Conservation (phyloP, 2,113 vertebrate genomes). For the Cairina moschata region DNA sequence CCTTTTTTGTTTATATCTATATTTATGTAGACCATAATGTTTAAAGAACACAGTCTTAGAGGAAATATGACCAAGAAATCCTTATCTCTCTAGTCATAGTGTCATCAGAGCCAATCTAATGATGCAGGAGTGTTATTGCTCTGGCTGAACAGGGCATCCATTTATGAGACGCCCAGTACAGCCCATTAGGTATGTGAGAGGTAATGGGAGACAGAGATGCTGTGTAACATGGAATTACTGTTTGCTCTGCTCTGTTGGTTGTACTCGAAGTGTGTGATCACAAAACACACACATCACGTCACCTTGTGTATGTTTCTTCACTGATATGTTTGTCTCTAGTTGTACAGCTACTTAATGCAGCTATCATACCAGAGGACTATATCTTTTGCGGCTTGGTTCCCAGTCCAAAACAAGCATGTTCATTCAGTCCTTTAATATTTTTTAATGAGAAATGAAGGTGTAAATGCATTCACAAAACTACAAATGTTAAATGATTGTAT, state of each 20-base stretch:
- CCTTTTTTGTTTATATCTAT: background rate
- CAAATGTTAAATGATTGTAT: background rate
- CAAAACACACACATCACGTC: background rate
- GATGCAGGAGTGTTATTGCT: background rate
- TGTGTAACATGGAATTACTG: background rate
- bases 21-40: background rate
- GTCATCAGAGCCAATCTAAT: background rate
- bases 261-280: background rate
- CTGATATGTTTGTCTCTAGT: background rate
- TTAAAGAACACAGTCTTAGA: background rate
- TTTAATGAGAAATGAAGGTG: background rate
- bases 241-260: slow-evolving; percentile 12
- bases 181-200: slow-evolving; percentile 5
- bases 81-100: background rate
- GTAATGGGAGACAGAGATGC: background rate
- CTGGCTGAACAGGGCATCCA: background rate
- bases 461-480: background rate
- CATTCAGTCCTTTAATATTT: background rate
- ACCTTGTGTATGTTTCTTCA: background rate
- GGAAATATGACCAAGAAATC: background rate
- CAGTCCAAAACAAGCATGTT: background rate
- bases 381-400: background rate
- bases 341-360: background rate
- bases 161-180: slow-evolving; percentile 5
- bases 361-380: background rate